Evolutionary conservation across 2,797 vertebrate species (phyloP).

Genomic region (Potorous gilbertii): DNA sequence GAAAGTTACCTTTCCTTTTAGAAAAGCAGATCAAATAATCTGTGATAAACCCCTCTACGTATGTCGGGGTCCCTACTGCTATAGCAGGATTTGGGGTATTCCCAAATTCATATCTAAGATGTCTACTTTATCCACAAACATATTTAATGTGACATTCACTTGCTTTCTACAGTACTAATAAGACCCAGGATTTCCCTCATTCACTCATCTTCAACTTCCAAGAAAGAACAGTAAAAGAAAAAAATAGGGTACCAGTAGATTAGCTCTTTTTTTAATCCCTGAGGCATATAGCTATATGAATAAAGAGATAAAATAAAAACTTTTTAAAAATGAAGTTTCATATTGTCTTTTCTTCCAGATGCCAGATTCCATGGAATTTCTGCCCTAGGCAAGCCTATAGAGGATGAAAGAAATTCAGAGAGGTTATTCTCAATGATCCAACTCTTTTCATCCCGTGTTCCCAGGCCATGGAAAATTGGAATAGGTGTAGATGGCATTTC

Average conservation of each 20-base stretch:
- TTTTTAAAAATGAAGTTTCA: background rate
- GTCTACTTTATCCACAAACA: background rate
- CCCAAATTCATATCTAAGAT: background rate
- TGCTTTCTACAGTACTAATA: background rate
- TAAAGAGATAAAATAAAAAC: slow-evolving; percentile 61
- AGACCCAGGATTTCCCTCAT: background rate
- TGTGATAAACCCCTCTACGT: too few relatives aligned
- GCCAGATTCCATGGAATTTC: background rate
- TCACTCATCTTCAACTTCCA: background rate
- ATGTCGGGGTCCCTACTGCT: too few relatives aligned
- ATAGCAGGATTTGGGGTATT: background rate
- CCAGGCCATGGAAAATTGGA: background rate
- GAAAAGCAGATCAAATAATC: too few relatives aligned
- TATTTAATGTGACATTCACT: background rate
- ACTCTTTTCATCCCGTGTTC: background rate
- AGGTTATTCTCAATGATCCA: background rate
- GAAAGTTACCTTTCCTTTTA: too few relatives aligned
- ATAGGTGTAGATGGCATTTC: background rate
- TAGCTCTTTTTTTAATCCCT: slow-evolving; percentile 59
- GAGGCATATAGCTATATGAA: slow-evolving; percentile 47
- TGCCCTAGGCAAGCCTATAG: background rate
- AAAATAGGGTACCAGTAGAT: slow-evolving; percentile 41
- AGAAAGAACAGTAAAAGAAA: background rate
- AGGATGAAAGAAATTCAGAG: background rate
- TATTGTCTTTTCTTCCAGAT: background rate